phyloP scores from a whole-genome alignment of 2,888 invertebrate species.

The Automeris io region DNA sequence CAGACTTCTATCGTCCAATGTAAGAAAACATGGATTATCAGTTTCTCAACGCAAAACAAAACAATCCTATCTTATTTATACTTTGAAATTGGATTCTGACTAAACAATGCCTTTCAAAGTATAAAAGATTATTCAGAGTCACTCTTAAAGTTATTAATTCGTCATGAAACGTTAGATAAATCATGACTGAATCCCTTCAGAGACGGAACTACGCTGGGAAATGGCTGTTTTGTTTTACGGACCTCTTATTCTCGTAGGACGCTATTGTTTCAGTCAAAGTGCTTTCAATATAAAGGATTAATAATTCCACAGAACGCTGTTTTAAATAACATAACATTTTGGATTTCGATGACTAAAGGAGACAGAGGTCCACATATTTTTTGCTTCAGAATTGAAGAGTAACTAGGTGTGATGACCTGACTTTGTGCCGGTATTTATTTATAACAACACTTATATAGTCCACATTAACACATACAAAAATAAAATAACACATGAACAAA shows the following conservation, averaged over 20 bases:
- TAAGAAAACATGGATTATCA: background rate
- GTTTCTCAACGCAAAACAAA: background rate
- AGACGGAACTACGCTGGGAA: slow-evolving; percentile 36
- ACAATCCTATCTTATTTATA: background rate
- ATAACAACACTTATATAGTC: too few species aligned
- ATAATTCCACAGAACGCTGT: too few species aligned
- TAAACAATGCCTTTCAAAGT: slow-evolving; percentile 8
- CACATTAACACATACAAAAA: too few species aligned
- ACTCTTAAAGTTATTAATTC: slow-evolving; percentile 45
- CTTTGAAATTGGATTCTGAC: slow-evolving; percentile 7
- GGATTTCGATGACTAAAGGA: too few species aligned
- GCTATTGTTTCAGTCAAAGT: slow-evolving; percentile 59
- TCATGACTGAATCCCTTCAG: slow-evolving; percentile 38
- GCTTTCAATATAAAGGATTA: slow-evolving; percentile 62
- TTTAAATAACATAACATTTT: too few species aligned
- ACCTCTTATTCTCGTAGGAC: slow-evolving; percentile 66
- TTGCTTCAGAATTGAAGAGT: too few species aligned
- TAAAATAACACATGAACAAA: too few species aligned
- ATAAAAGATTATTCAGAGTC: slow-evolving; percentile 39
- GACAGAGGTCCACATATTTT: too few species aligned
- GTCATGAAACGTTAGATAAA: slow-evolving; percentile 41
- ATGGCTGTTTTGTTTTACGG: slow-evolving; percentile 65
- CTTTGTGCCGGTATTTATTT: too few species aligned
- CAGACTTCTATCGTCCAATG: background rate
- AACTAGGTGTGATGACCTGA: too few species aligned